Conservation (phyloP, 2,797 vertebrate genomes). For the Serranus cabrilla region DNA sequence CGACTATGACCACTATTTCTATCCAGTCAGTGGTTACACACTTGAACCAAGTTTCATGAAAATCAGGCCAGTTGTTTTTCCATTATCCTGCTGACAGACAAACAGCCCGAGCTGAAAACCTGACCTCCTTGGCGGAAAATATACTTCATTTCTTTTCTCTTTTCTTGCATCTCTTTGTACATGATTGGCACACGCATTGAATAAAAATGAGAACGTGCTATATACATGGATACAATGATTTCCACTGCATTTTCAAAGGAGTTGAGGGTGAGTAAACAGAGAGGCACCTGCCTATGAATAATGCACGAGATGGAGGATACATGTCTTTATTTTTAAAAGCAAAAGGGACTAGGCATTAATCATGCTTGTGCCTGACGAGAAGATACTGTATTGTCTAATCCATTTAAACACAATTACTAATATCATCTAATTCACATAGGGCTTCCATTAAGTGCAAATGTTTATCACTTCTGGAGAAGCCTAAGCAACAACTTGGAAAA, state of each 20-base stretch:
- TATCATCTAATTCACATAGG: constrained; percentile 52
- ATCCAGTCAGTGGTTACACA: no score
- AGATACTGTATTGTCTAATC: constrained; percentile 8
- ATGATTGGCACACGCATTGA: not conserved
- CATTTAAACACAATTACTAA: constrained; percentile 34
- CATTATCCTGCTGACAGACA: no score
- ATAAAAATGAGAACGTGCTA: not conserved
- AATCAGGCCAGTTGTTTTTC: no score
- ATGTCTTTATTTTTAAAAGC: constrained; percentile 15
- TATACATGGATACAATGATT: not conserved
- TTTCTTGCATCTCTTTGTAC: not conserved
- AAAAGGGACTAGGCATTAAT: constrained; percentile 1
- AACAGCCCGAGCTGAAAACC: no score
- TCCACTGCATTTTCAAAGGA: constrained; percentile 15
- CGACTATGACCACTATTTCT: no score
- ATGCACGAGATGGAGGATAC: constrained; percentile 18
- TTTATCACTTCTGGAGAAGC: constrained; percentile 44
- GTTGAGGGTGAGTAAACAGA: constrained; percentile 17
- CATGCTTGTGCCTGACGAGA: constrained; percentile 9
- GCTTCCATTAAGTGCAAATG: constrained; percentile 27
- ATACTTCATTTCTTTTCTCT: not conserved
- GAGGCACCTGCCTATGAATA: constrained; percentile 28
- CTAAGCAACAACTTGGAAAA: constrained; percentile 41
- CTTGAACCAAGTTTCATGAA: no score
- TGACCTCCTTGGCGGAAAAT: no score